Conservation (phyloP, 1,140 invertebrate species). For the Trachymyrmex septentrionalis region DNA sequence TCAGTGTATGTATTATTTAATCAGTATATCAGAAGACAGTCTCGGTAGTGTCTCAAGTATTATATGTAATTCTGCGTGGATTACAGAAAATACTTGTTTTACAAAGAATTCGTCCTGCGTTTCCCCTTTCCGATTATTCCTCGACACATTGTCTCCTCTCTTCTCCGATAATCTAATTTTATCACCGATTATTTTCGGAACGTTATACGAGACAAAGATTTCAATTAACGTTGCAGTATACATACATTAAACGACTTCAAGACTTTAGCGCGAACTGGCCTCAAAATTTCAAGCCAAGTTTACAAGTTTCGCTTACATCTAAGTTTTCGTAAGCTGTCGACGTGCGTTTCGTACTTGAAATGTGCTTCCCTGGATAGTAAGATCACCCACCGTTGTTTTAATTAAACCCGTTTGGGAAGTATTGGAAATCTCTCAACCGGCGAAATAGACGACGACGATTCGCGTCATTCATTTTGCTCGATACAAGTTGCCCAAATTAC, state of each 20-base stretch:
- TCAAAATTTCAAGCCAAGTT: slow-evolving; percentile 26
- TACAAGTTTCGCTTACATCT: slow-evolving; percentile 7
- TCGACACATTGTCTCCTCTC: neutral
- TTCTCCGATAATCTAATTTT: neutral
- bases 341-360: neutral
- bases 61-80: neutral
- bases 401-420: slow-evolving; percentile 63
- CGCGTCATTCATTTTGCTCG: neutral
- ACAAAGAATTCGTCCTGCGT: neutral
- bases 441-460: neutral
- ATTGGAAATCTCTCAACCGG: slow-evolving; percentile 29
- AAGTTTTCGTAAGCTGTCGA: slow-evolving; percentile 35
- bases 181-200: neutral
- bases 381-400: slow-evolving; percentile 52
- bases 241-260: neutral
- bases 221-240: slow-evolving; percentile 22
- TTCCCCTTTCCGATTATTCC: neutral
- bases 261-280: too few relatives aligned
- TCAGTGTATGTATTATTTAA: too few relatives aligned
- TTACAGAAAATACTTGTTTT: neutral
- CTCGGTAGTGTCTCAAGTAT: too few relatives aligned
- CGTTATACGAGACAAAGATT: slow-evolving; percentile 9
- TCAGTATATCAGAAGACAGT: too few relatives aligned
- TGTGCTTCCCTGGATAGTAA: neutral
- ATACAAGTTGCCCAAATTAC: slow-evolving; percentile 35